phyloP scores from a whole-genome alignment of 30 jellyfish, hydroid and myxozoan genomes.

The Cassiopea xamachana region DNA sequence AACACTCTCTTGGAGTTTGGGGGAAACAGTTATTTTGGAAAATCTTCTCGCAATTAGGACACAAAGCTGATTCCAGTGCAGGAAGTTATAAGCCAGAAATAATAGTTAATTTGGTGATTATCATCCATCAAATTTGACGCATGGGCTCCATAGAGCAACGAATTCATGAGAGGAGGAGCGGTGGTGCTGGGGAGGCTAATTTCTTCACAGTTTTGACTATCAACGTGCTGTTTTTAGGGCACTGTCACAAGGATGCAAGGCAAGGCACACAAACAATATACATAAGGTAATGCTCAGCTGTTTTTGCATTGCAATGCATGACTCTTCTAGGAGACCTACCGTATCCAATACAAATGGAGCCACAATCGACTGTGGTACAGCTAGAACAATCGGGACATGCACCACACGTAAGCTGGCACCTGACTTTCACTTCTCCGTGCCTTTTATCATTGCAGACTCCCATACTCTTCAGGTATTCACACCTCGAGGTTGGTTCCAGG shows the following conservation, averaged over 20 bases:
- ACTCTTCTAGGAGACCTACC: constrained; percentile 39
- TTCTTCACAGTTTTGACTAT: too few relatives aligned
- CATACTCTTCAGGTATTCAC: constrained; percentile 76
- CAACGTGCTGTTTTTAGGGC: too few relatives aligned
- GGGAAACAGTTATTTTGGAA: too few relatives aligned
- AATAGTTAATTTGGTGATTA: too few relatives aligned
- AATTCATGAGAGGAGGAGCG: not conserved
- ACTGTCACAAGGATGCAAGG: too few relatives aligned
- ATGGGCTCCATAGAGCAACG: not conserved
- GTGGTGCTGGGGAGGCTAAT: not conserved
- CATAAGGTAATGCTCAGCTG: too few relatives aligned
- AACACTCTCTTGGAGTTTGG: too few relatives aligned
- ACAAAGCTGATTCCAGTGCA: too few relatives aligned
- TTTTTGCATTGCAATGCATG: not conserved
- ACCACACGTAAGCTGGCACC: constrained; percentile 95
- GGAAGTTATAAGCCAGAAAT: too few relatives aligned
- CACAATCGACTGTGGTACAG: constrained; percentile 62
- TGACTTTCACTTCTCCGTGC: constrained; percentile 66
- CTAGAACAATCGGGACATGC: constrained; percentile 78
- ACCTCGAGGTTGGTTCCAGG: constrained; percentile 77
- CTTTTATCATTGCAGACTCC: constrained; percentile 81
- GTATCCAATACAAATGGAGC: constrained; percentile 64
- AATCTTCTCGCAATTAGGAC: too few relatives aligned
- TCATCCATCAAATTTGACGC: not conserved
- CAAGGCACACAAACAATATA: too few relatives aligned